phyloP scores from a whole-genome alignment of 2,797 vertebrate species.

The Aselliscus stoliczkanus region DNA sequence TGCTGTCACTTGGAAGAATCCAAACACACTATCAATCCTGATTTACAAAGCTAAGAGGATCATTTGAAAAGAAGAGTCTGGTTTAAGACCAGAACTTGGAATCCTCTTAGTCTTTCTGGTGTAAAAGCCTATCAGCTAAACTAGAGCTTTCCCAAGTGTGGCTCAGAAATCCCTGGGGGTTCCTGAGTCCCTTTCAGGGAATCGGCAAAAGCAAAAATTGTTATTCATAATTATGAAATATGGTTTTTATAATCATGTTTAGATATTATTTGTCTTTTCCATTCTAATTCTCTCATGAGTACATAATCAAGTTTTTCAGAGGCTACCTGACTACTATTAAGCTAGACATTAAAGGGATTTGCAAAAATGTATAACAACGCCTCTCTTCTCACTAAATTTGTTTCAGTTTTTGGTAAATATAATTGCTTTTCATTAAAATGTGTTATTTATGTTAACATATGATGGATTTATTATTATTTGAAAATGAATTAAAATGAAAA shows the following conservation, averaged over 20 bases:
- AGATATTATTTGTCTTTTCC: neutral
- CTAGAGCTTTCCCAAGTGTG: neutral
- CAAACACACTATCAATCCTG: neutral
- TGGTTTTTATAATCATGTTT: neutral
- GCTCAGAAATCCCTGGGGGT: neutral
- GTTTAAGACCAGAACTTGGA: neutral
- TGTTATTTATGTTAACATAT: neutral
- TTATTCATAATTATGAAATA: neutral
- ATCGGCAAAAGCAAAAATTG: neutral
- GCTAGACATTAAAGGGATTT: neutral
- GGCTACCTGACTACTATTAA: neutral
- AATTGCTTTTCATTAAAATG: neutral
- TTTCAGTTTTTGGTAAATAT: neutral
- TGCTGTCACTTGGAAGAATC: neutral
- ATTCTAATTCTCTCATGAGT: neutral
- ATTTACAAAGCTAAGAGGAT: neutral
- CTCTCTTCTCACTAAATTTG: neutral
- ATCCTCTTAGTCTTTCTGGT: neutral
- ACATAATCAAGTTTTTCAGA: conserved; percentile 2
- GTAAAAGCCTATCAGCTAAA: neutral
- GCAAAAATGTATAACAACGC: neutral
- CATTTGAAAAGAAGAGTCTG: neutral
- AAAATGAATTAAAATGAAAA: neutral
- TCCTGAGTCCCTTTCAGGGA: neutral
- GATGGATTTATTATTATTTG: neutral